Percentiles rank a stretch among this genome's conserved stretches.
phyloP scores from a whole-genome alignment of 2,113 vertebrate genomes.

The Calidris pugnax region DNA sequence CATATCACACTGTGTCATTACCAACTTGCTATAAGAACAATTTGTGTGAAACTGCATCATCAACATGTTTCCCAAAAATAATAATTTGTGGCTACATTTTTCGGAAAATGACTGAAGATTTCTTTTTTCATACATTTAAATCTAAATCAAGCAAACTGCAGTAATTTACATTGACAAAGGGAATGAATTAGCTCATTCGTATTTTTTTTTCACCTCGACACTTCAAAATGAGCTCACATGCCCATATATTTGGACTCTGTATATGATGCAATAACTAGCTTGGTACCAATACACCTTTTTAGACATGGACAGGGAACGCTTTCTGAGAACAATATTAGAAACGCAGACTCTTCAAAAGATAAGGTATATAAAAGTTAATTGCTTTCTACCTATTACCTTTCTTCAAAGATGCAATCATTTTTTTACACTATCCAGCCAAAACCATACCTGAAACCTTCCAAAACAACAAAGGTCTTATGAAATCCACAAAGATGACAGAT shows the following conservation, averaged over 20 bases:
- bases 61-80: constrained; percentile 9
- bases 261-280: not conserved
- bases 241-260: not conserved
- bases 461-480: not conserved
- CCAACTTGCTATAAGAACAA: constrained; percentile 21
- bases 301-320: not conserved
- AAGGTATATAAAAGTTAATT: not conserved
- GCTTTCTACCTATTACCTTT: not conserved
- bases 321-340: not conserved
- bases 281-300: not conserved
- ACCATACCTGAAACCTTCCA: not conserved
- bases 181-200: not conserved
- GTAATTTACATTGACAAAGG: not conserved
- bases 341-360: not conserved
- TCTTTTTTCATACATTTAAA: not conserved
- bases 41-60: not conserved
- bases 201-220: not conserved
- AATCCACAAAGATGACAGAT: not conserved
- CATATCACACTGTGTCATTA: not conserved
- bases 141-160: not conserved
- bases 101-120: not conserved
- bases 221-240: not conserved
- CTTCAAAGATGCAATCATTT: not conserved
- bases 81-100: not conserved
- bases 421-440: not conserved